Evolutionary conservation across 2,113 vertebrate genomes (phyloP).

Genomic region (Python bivittatus): DNA sequence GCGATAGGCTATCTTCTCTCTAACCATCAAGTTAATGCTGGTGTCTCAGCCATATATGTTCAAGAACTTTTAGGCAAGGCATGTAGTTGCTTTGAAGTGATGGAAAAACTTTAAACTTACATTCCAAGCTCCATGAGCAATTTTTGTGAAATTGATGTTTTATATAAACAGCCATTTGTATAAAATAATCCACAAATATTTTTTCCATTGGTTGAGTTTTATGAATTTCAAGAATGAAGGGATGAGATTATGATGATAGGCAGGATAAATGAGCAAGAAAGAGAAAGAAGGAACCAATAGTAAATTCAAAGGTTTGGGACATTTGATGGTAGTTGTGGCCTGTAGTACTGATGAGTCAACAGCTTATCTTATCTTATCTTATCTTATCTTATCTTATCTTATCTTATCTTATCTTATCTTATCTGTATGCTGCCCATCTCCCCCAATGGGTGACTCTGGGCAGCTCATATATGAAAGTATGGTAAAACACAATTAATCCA

Average conservation of each 20-base stretch:
- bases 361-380: neutral
- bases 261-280: neutral
- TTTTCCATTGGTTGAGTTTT: neutral
- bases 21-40: neutral
- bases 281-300: neutral
- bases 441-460: too few species aligned
- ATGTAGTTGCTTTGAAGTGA: neutral
- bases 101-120: neutral
- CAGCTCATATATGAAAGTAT: neutral
- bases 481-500: neutral
- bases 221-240: neutral
- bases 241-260: neutral
- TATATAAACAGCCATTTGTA: neutral
- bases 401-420: too few species aligned
- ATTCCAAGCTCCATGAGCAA: neutral
- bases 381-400: too few species aligned
- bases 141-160: neutral
- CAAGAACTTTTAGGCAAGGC: neutral
- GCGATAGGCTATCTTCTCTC: neutral
- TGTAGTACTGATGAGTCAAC: neutral
- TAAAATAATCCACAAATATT: neutral
- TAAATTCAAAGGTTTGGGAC: neutral
- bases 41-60: neutral
- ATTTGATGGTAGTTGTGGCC: neutral
- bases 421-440: too few species aligned